These are phyloP conservation scores for Drosophila parabipectinata DNA, from an alignment of 1,140 invertebrate species.

Conservation along the genomic window DNA sequence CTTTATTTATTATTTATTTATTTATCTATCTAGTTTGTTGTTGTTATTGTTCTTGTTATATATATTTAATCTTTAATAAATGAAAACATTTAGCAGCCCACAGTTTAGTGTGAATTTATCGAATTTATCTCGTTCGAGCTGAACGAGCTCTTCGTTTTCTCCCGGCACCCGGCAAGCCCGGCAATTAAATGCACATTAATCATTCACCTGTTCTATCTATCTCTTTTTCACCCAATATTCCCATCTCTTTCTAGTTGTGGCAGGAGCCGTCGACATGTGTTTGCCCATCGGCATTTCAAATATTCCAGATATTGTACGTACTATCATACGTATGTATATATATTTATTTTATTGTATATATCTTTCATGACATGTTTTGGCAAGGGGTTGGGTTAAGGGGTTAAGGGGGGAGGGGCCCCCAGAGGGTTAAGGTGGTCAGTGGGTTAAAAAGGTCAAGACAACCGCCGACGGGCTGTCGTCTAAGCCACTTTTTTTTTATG, in stretches of 20 bases:
- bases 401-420: not conserved
- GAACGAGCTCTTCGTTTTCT: conserved; percentile 2
- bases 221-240: not conserved
- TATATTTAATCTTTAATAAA: conserved; percentile 68
- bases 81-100: conserved; percentile 68
- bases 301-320: not conserved
- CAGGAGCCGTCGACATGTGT: conserved; percentile 37
- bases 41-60: conserved; percentile 28
- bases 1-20: conserved; percentile 77
- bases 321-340: not conserved
- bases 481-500: conserved; percentile 1
- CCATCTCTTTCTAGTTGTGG: conserved; percentile 1
- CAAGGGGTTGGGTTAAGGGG: conserved; percentile 2
- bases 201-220: conserved; percentile 32
- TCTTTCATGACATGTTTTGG: conserved; percentile 5
- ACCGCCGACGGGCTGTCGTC: conserved; percentile 8
- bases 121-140: conserved; percentile 39
- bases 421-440: not conserved
- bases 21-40: conserved; percentile 62
- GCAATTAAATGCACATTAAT: conserved; percentile 78
- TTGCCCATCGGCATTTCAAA: conserved; percentile 41
- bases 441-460: conserved; percentile 30
- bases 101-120: conserved; percentile 36
- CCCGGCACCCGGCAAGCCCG: not conserved
- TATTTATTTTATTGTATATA: not conserved